Evolutionary conservation across 2,797 vertebrate species (phyloP).

Genomic region (Mormyrus proboscirostris): DNA sequence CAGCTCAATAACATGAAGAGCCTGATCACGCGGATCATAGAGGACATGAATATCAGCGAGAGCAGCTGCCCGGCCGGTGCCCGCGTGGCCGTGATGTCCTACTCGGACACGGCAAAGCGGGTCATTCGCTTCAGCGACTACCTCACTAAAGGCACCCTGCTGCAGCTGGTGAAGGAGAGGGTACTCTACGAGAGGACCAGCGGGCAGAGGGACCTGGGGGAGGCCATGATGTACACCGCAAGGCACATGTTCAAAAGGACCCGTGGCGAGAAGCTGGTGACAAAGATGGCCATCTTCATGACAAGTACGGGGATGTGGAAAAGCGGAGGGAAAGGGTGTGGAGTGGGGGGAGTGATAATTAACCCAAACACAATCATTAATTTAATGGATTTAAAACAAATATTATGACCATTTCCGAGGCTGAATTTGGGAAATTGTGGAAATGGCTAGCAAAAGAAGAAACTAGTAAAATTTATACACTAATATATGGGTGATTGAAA

Average conservation of each 20-base stretch:
- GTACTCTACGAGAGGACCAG: constrained; percentile 24
- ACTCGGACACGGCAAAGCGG: constrained; percentile 14
- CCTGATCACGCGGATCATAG: constrained; percentile 26
- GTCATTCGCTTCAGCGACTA: constrained; percentile 41
- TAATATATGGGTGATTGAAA: background rate
- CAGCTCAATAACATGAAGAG: constrained; percentile 44
- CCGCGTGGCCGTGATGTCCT: constrained; percentile 40
- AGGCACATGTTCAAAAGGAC: constrained; percentile 49
- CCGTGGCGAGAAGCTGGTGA: constrained; percentile 24
- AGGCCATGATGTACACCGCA: constrained; percentile 41
- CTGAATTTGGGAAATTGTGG: background rate
- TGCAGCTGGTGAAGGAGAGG: constrained; percentile 25
- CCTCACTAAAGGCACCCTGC: constrained; percentile 32
- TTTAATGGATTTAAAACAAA: background rate
- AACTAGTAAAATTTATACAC: background rate
- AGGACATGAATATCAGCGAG: constrained; percentile 33
- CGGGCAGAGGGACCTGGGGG: constrained; percentile 32
- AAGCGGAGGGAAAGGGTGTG: background rate
- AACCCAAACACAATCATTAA: background rate
- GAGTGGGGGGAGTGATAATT: background rate
- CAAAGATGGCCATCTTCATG: constrained; percentile 44
- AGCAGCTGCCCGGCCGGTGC: constrained; percentile 41
- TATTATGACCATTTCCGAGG: background rate
- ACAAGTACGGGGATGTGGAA: constrained; percentile 18
- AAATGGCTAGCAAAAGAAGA: background rate